phyloP scores from a whole-genome alignment of 2,113 vertebrate genomes.

The Tragelaphus buxtoni region DNA sequence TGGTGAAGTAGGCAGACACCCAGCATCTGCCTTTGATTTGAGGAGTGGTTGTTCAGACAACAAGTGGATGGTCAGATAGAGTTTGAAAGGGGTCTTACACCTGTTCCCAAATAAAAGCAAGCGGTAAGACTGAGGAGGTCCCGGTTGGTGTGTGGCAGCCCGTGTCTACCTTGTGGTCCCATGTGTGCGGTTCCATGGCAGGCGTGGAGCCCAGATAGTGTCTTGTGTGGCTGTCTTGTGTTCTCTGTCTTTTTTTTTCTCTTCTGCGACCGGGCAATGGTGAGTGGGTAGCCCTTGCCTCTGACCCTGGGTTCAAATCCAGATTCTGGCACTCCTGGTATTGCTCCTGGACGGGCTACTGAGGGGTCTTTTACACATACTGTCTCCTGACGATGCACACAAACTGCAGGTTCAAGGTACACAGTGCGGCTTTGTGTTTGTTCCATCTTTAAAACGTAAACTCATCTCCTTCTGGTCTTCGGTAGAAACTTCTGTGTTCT shows the following conservation, averaged over 20 bases:
- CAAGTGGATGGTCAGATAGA: fast-evolving
- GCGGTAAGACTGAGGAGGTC: fast-evolving
- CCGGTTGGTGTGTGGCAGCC: not conserved
- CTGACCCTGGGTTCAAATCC: not conserved
- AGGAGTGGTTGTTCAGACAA: not conserved
- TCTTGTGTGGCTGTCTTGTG: fast-evolving
- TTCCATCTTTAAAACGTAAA: not conserved
- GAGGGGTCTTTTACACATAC: fast-evolving
- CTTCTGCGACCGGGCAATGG: not conserved
- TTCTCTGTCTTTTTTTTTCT: not conserved
- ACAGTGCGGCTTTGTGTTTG: no score
- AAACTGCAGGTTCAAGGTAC: not conserved
- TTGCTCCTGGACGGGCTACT: fast-evolving
- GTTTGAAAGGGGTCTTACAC: not conserved
- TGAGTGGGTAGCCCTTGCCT: not conserved
- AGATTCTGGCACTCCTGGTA: not conserved
- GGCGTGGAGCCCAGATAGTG: fast-evolving
- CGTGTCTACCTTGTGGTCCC: not conserved
- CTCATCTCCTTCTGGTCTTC: not conserved
- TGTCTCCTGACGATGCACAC: not conserved
- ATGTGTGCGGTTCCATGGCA: not conserved
- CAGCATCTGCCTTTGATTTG: not conserved
- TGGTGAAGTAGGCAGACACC: not conserved
- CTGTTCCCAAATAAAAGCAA: not conserved
- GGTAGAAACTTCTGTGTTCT: not conserved